Conservation (phyloP, 2,797 vertebrate species). For the Peromyscus nudipes region DNA sequence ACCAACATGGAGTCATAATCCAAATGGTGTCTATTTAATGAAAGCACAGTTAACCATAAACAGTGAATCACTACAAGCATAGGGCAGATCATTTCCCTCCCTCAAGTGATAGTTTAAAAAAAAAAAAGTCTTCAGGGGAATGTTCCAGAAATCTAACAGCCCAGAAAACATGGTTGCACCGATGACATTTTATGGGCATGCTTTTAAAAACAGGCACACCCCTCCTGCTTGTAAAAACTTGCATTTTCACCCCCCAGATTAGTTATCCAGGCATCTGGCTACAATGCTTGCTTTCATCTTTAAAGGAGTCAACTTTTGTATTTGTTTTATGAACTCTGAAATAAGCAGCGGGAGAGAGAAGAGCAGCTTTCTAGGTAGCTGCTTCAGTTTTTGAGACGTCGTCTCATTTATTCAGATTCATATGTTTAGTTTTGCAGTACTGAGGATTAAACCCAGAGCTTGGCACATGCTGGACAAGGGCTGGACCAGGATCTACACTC, state of each 20-base stretch:
- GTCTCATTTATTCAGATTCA: not conserved
- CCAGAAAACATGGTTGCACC: not conserved
- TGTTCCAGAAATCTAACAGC: not conserved
- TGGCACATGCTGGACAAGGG: not conserved
- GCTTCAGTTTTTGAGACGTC: not conserved
- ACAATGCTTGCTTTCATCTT: constrained; percentile 43
- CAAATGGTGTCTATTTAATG: constrained; percentile 17
- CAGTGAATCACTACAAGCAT: not conserved
- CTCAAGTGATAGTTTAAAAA: not conserved
- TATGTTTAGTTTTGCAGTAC: not conserved
- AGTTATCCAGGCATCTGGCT: constrained; percentile 55
- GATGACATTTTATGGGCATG: constrained; percentile 62
- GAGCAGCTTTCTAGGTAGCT: not conserved
- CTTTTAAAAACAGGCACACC: constrained; percentile 67
- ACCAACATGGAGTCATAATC: constrained; percentile 2
- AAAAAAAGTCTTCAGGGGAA: not conserved
- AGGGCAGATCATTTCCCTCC: not conserved
- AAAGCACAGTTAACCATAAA: constrained; percentile 1
- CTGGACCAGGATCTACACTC: not conserved
- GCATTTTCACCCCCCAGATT: constrained; percentile 63
- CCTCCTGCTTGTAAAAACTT: constrained; percentile 68
- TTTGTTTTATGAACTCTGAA: constrained; percentile 46
- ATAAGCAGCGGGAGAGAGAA: not conserved
- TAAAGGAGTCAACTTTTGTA: constrained; percentile 66
- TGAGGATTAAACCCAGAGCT: not conserved